Evolutionary conservation across 2,113 vertebrate genomes (phyloP).

Genomic region (Campylomormyrus numenius): DNA sequence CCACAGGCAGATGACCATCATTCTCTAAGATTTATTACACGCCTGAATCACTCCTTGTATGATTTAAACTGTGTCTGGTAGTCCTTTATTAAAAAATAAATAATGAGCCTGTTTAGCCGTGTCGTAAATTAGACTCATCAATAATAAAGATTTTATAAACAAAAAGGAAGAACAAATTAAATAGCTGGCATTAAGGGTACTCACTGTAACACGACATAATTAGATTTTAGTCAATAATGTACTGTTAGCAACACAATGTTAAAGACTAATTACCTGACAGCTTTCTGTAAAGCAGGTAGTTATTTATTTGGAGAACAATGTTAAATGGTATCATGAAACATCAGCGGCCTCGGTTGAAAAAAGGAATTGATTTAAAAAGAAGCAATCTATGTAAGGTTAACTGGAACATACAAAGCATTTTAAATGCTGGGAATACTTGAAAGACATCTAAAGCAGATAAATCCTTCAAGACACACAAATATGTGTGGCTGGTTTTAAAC

Average conservation of each 20-base stretch:
- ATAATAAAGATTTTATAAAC: conserved; percentile 7
- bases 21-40: background rate
- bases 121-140: background rate
- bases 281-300: background rate
- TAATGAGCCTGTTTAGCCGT: background rate
- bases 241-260: conserved; percentile 1
- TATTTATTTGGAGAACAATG: background rate
- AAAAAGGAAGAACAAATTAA: conserved; percentile 12
- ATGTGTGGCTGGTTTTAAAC: background rate
- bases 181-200: conserved; percentile 1
- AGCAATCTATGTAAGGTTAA: background rate
- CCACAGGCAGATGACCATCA: conserved; percentile 2
- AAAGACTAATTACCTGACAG: conserved; percentile 6
- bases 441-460: background rate
- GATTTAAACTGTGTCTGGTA: background rate
- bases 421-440: background rate
- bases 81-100: conserved; percentile 3
- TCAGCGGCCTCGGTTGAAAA: background rate
- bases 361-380: conserved; percentile 1
- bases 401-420: background rate
- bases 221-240: background rate
- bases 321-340: background rate
- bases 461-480: background rate
- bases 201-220: background rate
- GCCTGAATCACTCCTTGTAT: background rate